These are phyloP conservation scores for Felis chaus DNA, from an alignment of 2,113 vertebrate species.

Conservation along the genomic window DNA sequence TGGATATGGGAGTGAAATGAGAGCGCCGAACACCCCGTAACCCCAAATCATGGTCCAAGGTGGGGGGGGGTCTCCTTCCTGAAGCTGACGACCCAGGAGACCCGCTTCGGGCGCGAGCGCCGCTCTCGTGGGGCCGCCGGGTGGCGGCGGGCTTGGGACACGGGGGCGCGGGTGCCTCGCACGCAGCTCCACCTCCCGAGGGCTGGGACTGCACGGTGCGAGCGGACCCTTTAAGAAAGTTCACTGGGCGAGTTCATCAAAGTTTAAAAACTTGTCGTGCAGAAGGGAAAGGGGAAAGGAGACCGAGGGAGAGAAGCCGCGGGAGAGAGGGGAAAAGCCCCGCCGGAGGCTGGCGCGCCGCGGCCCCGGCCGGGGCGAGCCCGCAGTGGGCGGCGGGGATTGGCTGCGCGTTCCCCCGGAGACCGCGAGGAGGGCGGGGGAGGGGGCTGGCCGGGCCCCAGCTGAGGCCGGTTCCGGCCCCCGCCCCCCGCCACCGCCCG, in stretches of 20 bases:
- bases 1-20: background rate
- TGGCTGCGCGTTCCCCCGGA: constrained; percentile 80
- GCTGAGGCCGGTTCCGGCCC: constrained; percentile 73
- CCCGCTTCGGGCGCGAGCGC: background rate
- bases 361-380: background rate
- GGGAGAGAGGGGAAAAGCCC: background rate
- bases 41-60: background rate
- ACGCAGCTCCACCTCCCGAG: background rate
- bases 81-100: background rate
- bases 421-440: constrained; percentile 64
- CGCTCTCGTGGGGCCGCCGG: background rate
- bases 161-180: background rate
- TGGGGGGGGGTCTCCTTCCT: background rate
- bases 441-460: constrained; percentile 66
- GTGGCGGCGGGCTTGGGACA: background rate
- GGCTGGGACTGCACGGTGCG: background rate
- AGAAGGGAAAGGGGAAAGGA: background rate
- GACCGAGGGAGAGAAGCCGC: background rate
- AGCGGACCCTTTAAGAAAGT: constrained; percentile 85
- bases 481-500: constrained; percentile 61
- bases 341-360: background rate
- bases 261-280: constrained; percentile 83
- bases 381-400: constrained; percentile 73
- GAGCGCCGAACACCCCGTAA: background rate
- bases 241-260: constrained; percentile 78